Percentiles rank a stretch among this genome's conserved stretches.
Conservation (phyloP, 1,140 invertebrate genomes). For the Eumeta japonica region DNA sequence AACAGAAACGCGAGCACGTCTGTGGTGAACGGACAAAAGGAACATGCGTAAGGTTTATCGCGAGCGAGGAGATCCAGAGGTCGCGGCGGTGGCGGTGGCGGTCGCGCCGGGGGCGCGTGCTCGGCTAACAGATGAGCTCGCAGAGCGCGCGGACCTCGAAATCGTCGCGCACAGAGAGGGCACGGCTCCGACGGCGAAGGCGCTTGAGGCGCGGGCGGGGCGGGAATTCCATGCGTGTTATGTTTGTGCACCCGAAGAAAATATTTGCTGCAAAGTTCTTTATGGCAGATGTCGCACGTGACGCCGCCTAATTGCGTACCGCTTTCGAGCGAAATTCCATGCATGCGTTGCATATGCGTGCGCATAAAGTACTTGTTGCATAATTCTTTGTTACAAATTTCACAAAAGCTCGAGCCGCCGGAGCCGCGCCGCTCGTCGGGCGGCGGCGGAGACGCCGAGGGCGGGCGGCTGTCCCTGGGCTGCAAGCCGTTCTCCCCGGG, state of each 20-base stretch:
- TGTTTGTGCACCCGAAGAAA: constrained; percentile 96
- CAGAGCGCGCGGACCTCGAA: constrained; percentile 86
- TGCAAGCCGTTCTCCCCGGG: constrained; percentile 14
- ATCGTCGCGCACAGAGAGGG: constrained; percentile 66
- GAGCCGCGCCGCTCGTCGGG: constrained; percentile 34
- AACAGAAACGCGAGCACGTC: constrained; percentile 85
- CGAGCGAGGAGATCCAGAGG: constrained; percentile 45
- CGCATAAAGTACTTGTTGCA: constrained; percentile 99
- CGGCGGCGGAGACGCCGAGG: constrained; percentile 37
- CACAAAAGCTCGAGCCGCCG: constrained; percentile 85
- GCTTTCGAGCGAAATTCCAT: constrained; percentile 94
- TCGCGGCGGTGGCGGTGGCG: constrained; percentile 60
- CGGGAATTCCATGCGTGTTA: constrained; percentile 91
- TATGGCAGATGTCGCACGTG: constrained; percentile 95
- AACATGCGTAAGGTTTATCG: constrained; percentile 81
- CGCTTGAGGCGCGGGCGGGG: constrained; percentile 57
- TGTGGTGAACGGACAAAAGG: constrained; percentile 86
- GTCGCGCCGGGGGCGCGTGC: constrained; percentile 61
- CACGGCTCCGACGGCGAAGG: constrained; percentile 65
- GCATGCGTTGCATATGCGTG: constrained; percentile 99
- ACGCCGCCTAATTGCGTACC: constrained; percentile 89
- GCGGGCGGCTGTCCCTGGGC: constrained; percentile 24
- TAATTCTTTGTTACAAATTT: constrained; percentile 98
- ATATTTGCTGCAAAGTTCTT: constrained; percentile 96
- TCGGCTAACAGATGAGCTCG: constrained; percentile 86